Percentiles rank a stretch among this genome's conserved stretches.
These are phyloP conservation scores for Epizoanthus stellaris DNA, from an alignment of 92 coral and sea anemone species.

Conservation along the genomic window DNA sequence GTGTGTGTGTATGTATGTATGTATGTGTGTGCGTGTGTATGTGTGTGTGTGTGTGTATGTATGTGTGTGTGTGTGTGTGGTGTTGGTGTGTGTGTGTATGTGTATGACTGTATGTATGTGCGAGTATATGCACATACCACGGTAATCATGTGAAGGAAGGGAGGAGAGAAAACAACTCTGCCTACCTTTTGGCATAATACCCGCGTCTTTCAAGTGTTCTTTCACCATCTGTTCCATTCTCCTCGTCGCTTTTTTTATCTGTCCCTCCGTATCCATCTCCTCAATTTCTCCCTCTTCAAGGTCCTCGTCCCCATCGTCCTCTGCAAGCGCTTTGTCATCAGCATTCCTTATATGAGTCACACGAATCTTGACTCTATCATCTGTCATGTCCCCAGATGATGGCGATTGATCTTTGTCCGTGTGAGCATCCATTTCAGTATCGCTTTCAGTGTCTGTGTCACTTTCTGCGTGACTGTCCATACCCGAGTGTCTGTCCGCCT, in stretches of 20 bases:
- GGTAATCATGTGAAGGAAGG: too few relatives aligned
- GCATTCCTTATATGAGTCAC: constrained; percentile 78
- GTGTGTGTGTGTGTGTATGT: too few relatives aligned
- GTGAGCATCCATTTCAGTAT: constrained; percentile 39
- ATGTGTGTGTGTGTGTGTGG: too few relatives aligned
- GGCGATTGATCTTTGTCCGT: constrained; percentile 12
- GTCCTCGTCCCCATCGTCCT: constrained; percentile 66
- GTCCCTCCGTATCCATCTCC: constrained; percentile 63
- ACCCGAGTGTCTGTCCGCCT: neutral
- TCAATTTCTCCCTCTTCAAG: constrained; percentile 53
- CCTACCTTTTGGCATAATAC: constrained; percentile 87
- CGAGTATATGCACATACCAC: too few relatives aligned
- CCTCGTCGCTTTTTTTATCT: constrained; percentile 77
- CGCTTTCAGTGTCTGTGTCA: constrained; percentile 32
- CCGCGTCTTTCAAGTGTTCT: constrained; percentile 85
- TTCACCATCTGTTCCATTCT: constrained; percentile 93
- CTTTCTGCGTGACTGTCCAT: constrained; percentile 46
- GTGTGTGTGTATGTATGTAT: too few relatives aligned
- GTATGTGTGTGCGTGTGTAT: too few relatives aligned
- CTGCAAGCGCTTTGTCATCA: constrained; percentile 58
- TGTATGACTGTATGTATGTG: too few relatives aligned
- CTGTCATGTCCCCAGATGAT: constrained; percentile 36
- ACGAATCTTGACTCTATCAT: constrained; percentile 75
- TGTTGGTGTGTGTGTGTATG: too few relatives aligned
- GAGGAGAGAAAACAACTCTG: too few relatives aligned